Base-by-base conservation (phyloP, 2,797 vertebrate species). In the Gadopsis marmoratus region DNA sequence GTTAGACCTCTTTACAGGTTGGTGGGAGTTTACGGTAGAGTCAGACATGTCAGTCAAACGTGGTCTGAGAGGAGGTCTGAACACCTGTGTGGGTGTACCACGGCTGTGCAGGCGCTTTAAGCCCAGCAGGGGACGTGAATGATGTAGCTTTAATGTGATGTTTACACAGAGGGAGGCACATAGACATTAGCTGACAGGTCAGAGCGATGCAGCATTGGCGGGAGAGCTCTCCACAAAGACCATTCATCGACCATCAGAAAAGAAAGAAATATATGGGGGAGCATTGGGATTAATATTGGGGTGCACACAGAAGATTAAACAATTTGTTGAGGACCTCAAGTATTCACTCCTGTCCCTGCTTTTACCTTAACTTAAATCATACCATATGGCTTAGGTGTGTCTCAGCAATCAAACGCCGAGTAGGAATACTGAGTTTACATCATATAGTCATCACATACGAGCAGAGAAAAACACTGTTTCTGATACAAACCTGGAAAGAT, bases 351-450 rank as follows among this genome's bases (percentile, higher is more conserved):
- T 59, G 68, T 83, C 82, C 78, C 81, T 86, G 84, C 69, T 71
- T 85, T 83, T 43, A 76, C 79, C 71, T 85, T 72, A 59, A 82
- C 50, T 48, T 78, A 47, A 70, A 70, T 89, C 66, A 74, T 79
- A 87, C 76, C 83, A 76, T 94, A 94, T 94, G 94, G 94, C 94
- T 94, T 94, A 81, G 74, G 81, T 76, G 83, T 68, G 66, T 81
- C 88, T 85, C 87, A 64, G 84, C 81, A 82, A 66, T 76, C 80
- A 45, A 78, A 88, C 87, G 84, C 89, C 45, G 86, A 90, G 79
- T 47, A 67, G 89, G 55, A 91, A 92, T 85, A 93, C 86, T 89
- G 84, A 91, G 59, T 79, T 84, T 63, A 78, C 75, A 83, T 86
- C 60, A 67, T 69, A 75, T 35, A 70, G 63, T 82, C 65, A 35